Conservation (phyloP, 2,113 vertebrate species). For the Oriolus oriolus region DNA sequence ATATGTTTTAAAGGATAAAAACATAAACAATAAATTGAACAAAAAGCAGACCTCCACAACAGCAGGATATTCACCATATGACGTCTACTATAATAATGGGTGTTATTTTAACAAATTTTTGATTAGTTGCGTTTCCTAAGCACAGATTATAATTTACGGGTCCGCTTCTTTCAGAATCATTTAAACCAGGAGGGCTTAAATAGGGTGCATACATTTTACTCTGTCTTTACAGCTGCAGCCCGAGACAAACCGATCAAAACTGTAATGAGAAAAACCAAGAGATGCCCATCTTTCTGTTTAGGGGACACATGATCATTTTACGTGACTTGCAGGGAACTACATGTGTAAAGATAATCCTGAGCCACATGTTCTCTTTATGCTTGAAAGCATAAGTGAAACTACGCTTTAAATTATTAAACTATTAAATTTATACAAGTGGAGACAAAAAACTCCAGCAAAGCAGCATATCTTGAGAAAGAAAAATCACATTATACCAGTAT, state of each 20-base stretch:
- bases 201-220: background rate
- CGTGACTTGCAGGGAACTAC: background rate
- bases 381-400: background rate
- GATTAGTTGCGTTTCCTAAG: background rate
- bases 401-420: background rate
- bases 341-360: background rate
- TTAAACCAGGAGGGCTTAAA: background rate
- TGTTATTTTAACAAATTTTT: background rate
- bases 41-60: background rate
- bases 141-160: background rate
- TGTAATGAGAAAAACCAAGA: background rate
- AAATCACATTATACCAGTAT: background rate
- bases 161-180: background rate
- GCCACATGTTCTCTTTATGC: background rate
- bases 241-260: background rate
- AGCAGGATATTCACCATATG: background rate
- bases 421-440: background rate
- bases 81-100: background rate
- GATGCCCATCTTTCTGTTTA: background rate
- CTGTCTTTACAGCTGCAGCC: background rate
- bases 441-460: background rate
- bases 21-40: background rate
- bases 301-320: background rate
- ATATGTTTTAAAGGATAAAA: background rate
- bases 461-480: background rate